Evolutionary conservation across 2,113 vertebrate species (phyloP).

Genomic region (Aegithalos caudatus): DNA sequence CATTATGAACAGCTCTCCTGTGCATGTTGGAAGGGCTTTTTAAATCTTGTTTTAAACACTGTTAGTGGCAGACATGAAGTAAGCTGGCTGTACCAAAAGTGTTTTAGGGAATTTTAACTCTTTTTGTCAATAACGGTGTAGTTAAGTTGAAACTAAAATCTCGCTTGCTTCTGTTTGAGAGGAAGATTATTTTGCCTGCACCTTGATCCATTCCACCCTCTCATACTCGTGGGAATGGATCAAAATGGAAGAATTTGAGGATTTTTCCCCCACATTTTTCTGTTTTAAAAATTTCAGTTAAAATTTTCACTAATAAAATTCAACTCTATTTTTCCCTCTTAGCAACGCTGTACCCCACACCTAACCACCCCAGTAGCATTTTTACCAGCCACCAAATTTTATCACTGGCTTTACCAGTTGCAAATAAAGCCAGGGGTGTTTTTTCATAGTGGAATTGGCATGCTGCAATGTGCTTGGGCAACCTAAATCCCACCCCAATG

Average conservation of each 20-base stretch:
- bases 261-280: rapidly evolving
- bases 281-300: neutral
- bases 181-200: neutral
- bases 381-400: neutral
- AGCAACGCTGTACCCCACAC: neutral
- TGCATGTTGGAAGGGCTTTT: neutral
- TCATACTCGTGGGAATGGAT: neutral
- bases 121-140: neutral
- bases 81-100: neutral
- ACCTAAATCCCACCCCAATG: neutral
- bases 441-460: neutral
- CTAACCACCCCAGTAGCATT: neutral
- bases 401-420: neutral
- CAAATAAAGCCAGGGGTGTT: neutral
- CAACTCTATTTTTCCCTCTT: neutral
- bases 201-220: neutral
- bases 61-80: neutral
- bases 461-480: rapidly evolving
- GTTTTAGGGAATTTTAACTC: neutral
- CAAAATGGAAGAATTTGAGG: neutral
- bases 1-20: neutral
- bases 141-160: neutral
- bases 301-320: neutral
- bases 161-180: neutral
- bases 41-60: neutral